A percentile compares a stretch with the other conserved stretches of the same genome.
Conservation (phyloP, 1,140 invertebrate genomes). For the Reticulitermes speratus region DNA sequence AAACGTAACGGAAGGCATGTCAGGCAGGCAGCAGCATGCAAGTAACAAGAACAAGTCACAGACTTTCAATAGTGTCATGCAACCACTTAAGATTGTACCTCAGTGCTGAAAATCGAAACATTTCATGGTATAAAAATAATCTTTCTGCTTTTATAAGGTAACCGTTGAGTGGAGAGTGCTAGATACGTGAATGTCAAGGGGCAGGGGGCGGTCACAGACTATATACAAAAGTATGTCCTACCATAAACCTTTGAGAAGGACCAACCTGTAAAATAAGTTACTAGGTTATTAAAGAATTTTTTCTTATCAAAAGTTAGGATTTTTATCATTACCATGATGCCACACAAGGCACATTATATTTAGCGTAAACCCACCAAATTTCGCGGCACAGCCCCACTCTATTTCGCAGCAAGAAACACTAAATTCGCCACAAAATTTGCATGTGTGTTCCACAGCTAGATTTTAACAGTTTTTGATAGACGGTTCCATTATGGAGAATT, state of each 20-base stretch:
- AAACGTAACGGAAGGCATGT: neutral
- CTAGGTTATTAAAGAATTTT: neutral
- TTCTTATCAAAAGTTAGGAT: no score
- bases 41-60: neutral
- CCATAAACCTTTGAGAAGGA: constrained; percentile 1
- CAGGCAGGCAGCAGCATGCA: neutral
- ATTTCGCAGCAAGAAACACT: no score
- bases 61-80: neutral
- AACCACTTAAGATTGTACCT: neutral
- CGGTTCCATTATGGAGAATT: no score
- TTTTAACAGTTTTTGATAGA: no score
- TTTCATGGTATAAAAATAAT: neutral
- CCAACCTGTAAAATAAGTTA: constrained; percentile 2
- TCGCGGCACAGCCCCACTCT: no score
- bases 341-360: no score
- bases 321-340: no score
- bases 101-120: neutral
- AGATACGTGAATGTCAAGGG: neutral
- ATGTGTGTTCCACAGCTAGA: no score
- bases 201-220: neutral
- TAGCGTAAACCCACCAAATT: no score
- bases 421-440: no score
- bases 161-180: neutral
- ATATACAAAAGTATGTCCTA: neutral
- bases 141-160: neutral